Percentiles rank a stretch among this genome's conserved stretches.
Conservation (phyloP, 2,888 invertebrate genomes). For the Apodemia hepburni region DNA sequence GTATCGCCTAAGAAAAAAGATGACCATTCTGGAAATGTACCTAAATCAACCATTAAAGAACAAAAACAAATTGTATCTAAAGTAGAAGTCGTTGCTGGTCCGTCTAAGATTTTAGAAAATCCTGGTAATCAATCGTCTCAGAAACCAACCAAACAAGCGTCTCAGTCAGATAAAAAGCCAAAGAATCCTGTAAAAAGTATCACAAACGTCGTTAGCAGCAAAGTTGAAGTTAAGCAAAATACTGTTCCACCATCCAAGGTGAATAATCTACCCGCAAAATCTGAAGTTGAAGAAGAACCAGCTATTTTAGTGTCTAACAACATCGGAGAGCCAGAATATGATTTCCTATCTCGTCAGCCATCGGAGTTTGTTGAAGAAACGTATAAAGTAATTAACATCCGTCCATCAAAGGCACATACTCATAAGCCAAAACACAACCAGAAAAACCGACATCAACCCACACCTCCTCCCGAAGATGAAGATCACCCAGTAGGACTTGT, state of each 20-base stretch:
- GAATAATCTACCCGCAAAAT: constrained; percentile 79
- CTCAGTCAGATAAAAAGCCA: constrained; percentile 48
- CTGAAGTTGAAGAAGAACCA: constrained; percentile 74
- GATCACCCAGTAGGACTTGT: constrained; percentile 90
- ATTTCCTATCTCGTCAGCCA: constrained; percentile 91
- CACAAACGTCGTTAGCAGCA: constrained; percentile 64
- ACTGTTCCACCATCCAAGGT: constrained; percentile 56
- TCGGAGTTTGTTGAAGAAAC: constrained; percentile 93
- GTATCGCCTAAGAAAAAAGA: constrained; percentile 69
- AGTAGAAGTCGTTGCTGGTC: constrained; percentile 79
- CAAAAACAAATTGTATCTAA: constrained; percentile 71
- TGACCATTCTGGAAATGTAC: constrained; percentile 54
- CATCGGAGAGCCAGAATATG: constrained; percentile 90
- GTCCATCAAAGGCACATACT: constrained; percentile 81
- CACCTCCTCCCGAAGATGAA: constrained; percentile 76
- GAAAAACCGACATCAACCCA: constrained; percentile 65
- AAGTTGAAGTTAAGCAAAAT: constrained; percentile 72
- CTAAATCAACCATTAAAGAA: constrained; percentile 70
- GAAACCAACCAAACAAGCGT: constrained; percentile 50
- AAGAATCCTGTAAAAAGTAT: constrained; percentile 59
- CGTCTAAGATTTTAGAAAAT: constrained; percentile 69
- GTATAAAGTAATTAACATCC: constrained; percentile 89
- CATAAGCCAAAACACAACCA: constrained; percentile 67
- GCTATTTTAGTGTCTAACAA: constrained; percentile 84
- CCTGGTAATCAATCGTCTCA: constrained; percentile 47